Percentiles rank a stretch among this genome's conserved stretches.
Evolutionary conservation across 2,888 invertebrate genomes (phyloP).

Genomic region (Calliopum simillimum): DNA sequence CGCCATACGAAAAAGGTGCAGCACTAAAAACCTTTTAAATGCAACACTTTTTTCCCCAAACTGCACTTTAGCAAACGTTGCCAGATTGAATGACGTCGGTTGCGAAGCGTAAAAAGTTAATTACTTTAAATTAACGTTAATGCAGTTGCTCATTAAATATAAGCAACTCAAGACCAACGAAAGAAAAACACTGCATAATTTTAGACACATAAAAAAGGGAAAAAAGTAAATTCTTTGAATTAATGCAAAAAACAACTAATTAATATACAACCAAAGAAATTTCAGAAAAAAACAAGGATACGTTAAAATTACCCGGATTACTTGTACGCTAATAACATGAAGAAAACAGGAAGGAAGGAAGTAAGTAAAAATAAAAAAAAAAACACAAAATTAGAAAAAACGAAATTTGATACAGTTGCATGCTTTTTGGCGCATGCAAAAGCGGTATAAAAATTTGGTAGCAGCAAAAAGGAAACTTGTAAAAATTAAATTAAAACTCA

Average conservation of each 20-base stretch:
- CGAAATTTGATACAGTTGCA: conserved; percentile 25
- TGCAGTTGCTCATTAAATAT: conserved; percentile 42
- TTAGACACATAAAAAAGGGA: background rate
- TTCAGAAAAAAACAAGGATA: conserved; percentile 25
- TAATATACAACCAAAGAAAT: conserved; percentile 35
- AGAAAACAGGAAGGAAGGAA: background rate
- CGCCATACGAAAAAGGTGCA: background rate
- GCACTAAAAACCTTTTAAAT: background rate
- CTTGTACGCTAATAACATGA: conserved; percentile 9
- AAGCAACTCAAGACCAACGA: background rate
- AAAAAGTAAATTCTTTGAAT: background rate
- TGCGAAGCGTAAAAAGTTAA: conserved; percentile 32
- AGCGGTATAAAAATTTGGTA: background rate
- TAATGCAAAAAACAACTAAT: conserved; percentile 37
- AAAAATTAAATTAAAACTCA: conserved; percentile 36
- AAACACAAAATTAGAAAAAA: conserved; percentile 20
- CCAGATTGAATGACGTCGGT: conserved; percentile 22
- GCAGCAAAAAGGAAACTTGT: conserved; percentile 30
- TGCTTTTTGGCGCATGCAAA: conserved; percentile 17
- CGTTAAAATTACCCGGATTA: conserved; percentile 42
- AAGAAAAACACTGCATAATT: conserved; percentile 17
- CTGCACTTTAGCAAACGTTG: background rate
- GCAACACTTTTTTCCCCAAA: background rate
- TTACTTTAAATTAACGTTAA: conserved; percentile 44
- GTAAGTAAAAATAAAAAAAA: conserved; percentile 1